phyloP scores from a whole-genome alignment of 2,113 vertebrate species.

The Sminthopsis crassicaudata region DNA sequence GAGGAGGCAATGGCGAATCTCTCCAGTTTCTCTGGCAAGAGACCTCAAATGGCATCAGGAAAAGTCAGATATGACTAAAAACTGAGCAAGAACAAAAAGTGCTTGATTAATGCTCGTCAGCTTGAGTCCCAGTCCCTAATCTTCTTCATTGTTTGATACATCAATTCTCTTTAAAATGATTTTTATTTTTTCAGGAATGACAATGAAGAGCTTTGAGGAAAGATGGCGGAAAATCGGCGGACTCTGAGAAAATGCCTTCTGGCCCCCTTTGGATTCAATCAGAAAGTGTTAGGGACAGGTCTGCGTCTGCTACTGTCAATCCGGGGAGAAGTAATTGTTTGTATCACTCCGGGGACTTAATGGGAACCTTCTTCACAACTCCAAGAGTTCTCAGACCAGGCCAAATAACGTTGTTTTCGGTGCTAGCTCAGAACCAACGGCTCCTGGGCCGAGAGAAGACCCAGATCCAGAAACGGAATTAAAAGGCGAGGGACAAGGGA shows the following conservation, averaged over 20 bases:
- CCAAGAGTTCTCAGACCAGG: slow-evolving; percentile 73
- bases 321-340: slow-evolving; percentile 40
- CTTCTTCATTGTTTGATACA: background rate
- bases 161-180: background rate
- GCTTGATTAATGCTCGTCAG: background rate
- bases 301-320: slow-evolving; percentile 53
- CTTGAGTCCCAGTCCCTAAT: background rate
- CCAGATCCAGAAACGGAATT: slow-evolving; percentile 46
- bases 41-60: background rate
- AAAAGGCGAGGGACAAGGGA: background rate
- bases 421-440: slow-evolving; percentile 42
- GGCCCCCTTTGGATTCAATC: slow-evolving; percentile 40
- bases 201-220: slow-evolving; percentile 62
- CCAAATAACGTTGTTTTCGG: slow-evolving; percentile 67
- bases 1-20: background rate
- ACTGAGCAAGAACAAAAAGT: background rate
- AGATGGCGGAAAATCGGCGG: background rate
- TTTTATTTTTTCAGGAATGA: slow-evolving; percentile 62
- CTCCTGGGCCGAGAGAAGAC: slow-evolving; percentile 43
- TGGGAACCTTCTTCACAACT: slow-evolving; percentile 66
- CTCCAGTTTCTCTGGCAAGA: background rate
- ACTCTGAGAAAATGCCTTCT: slow-evolving; percentile 65
- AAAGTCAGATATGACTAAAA: no score
- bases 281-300: slow-evolving; percentile 73
- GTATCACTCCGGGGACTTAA: slow-evolving; percentile 72